Conservation (phyloP, 1,140 invertebrate genomes). For the Agrilus planipennis region DNA sequence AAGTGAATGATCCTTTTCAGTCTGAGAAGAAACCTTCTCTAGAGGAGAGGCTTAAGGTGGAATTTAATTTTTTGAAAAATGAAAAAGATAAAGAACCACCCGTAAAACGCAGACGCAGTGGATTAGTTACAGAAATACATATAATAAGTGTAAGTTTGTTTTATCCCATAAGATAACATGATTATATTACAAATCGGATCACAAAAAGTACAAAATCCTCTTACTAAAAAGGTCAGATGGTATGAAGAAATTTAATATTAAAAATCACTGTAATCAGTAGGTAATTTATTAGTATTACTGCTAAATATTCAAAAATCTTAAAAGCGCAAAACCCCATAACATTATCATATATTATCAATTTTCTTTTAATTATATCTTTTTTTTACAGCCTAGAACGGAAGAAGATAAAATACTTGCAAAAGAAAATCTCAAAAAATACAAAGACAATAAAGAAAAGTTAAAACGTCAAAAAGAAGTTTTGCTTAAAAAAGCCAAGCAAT, state of each 20-base stretch:
- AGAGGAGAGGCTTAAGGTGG: conserved; percentile 25
- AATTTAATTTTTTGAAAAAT: conserved; percentile 20
- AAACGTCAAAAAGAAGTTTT: conserved; percentile 51
- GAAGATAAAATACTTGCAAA: conserved; percentile 59
- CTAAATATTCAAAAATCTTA: no score
- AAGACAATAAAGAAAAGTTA: conserved; percentile 67
- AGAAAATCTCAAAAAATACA: conserved; percentile 51
- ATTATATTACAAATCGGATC: no score
- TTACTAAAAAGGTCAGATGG: no score
- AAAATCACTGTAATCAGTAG: no score
- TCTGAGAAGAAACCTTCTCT: conserved; percentile 6
- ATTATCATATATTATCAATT: no score
- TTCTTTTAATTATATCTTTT: neutral
- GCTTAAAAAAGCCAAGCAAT: conserved; percentile 28
- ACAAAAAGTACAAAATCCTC: no score
- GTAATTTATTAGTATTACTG: no score
- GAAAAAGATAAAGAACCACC: conserved; percentile 7
- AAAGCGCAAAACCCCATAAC: no score
- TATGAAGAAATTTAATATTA: no score
- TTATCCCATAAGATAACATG: no score
- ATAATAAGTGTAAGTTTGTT: conserved; percentile 51
- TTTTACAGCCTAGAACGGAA: conserved; percentile 56
- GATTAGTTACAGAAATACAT: conserved; percentile 51
- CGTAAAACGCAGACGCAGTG: conserved; percentile 35
- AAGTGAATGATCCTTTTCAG: neutral